A percentile compares a stretch with the other conserved stretches of the same genome.
phyloP scores from a whole-genome alignment of 2,113 vertebrate species.

The Galbula dea region DNA sequence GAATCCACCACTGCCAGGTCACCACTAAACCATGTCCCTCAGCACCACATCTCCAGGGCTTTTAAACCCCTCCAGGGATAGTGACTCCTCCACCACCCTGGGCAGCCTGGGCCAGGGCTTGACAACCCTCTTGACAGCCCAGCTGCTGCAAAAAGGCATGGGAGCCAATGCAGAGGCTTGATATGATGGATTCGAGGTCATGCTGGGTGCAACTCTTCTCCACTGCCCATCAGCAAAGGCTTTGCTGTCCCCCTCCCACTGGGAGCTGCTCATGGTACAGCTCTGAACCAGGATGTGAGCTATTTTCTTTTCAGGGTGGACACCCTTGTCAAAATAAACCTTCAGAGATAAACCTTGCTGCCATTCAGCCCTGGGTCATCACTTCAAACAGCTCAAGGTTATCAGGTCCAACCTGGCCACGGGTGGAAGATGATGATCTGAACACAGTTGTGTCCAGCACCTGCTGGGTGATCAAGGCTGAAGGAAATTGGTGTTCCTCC shows the following conservation, averaged over 20 bases:
- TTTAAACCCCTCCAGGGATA: not conserved
- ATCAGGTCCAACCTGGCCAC: not conserved
- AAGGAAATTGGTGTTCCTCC: not conserved
- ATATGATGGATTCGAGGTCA: not conserved
- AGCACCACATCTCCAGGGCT: not conserved
- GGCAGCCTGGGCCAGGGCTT: not conserved
- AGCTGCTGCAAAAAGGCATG: not conserved
- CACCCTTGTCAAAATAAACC: not conserved
- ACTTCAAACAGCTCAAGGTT: not conserved
- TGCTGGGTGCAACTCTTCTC: not conserved
- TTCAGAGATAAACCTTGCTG: not conserved
- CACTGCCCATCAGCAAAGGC: rapidly evolving
- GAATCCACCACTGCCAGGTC: not conserved
- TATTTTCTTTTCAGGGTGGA: not conserved
- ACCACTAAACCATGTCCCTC: not conserved
- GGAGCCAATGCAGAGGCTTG: not conserved
- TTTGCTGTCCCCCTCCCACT: not conserved
- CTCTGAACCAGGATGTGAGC: not conserved
- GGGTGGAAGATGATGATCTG: not conserved
- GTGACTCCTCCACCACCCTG: not conserved
- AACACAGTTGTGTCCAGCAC: rapidly evolving
- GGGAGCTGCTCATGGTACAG: rapidly evolving
- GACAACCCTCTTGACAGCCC: not conserved
- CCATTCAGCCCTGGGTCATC: not conserved
- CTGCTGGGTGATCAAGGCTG: not conserved